Evolutionary conservation across 2,888 invertebrate species (phyloP).

Genomic region (Phorcus lineatus): DNA sequence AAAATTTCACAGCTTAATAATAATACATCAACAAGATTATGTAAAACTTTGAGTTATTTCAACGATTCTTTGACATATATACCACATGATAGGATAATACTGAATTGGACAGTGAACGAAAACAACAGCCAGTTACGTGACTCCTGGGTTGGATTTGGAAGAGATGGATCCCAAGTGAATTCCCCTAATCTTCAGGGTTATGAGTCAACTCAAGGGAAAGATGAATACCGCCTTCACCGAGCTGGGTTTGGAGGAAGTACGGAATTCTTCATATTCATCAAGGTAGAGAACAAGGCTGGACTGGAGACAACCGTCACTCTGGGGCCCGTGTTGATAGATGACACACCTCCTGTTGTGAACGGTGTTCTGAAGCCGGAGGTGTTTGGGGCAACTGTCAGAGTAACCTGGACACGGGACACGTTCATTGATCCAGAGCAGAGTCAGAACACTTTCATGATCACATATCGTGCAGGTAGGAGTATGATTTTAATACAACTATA

Average conservation of each 20-base stretch:
- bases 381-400: constrained; percentile 7
- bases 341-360: constrained; percentile 44
- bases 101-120: constrained; percentile 44
- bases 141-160: constrained; percentile 43
- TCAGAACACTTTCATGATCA: constrained; percentile 31
- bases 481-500: no score
- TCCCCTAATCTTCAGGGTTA: constrained; percentile 40
- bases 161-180: background rate
- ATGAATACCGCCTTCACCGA: constrained; percentile 35
- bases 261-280: constrained; percentile 42
- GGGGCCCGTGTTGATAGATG: constrained; percentile 49
- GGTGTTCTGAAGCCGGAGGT: constrained; percentile 21
- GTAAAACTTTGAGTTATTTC: background rate
- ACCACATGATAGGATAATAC: constrained; percentile 41
- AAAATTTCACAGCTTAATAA: background rate
- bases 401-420: constrained; percentile 43
- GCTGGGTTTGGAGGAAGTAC: constrained; percentile 38
- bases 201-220: constrained; percentile 33
- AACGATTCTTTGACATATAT: constrained; percentile 35
- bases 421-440: constrained; percentile 46
- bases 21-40: background rate
- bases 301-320: constrained; percentile 28
- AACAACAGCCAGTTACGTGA: constrained; percentile 46
- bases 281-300: constrained; percentile 46
- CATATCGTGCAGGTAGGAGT: constrained; percentile 44